A percentile compares a stretch with the other conserved stretches of the same genome.
Conservation (phyloP, 1,140 invertebrate species). For the Brachionus sp. region DNA sequence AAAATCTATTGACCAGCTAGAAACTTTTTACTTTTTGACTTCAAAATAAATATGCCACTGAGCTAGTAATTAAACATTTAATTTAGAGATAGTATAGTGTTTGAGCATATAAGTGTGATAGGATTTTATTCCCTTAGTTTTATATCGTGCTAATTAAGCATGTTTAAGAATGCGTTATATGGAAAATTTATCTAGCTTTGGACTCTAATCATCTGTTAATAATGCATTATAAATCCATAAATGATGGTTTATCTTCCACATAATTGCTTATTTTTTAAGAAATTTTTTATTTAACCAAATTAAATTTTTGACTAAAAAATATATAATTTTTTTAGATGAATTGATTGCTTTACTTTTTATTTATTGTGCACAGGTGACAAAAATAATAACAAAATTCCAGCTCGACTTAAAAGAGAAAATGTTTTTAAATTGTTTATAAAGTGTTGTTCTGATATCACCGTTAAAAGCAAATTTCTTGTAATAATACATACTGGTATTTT, state of each 20-base stretch:
- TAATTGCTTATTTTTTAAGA: no score
- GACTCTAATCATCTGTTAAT: constrained; percentile 18
- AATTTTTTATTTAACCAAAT: not conserved
- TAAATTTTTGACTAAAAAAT: not conserved
- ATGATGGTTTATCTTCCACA: not conserved
- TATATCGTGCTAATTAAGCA: constrained; percentile 17
- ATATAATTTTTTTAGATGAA: not conserved
- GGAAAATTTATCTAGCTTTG: not conserved
- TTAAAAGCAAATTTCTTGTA: not conserved
- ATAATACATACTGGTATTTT: no score
- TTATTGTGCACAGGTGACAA: not conserved
- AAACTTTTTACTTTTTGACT: not conserved
- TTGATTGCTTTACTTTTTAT: not conserved
- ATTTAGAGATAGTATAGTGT: constrained; percentile 8
- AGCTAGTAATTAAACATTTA: not conserved
- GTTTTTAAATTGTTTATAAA: not conserved
- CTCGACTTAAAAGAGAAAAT: not conserved
- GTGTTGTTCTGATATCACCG: not conserved
- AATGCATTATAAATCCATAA: not conserved
- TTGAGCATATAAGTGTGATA: constrained; percentile 20
- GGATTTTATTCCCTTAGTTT: not conserved
- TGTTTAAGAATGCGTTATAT: not conserved
- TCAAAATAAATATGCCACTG: constrained; percentile 5
- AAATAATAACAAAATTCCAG: not conserved
- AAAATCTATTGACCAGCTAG: not conserved